Percentiles rank a stretch among this genome's conserved stretches.
Conservation (phyloP, 1,140 invertebrate genomes). For the Pemphigus obesinymphae region DNA sequence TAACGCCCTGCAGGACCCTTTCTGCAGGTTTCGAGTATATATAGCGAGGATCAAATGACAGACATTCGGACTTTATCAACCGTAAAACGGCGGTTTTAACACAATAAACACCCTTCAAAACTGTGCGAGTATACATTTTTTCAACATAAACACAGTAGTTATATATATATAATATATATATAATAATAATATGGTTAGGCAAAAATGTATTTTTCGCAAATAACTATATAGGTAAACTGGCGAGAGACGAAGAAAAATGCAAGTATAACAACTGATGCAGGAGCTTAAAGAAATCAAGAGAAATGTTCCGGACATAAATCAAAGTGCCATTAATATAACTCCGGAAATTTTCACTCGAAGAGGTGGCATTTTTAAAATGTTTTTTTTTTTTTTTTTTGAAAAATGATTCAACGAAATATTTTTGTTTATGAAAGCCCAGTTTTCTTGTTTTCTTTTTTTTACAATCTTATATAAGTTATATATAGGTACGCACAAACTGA, state of each 20-base stretch:
- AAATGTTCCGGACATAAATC: conserved; percentile 7
- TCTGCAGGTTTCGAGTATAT: no score
- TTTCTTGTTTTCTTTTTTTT: no score
- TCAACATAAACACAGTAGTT: no score
- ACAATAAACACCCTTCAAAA: background rate
- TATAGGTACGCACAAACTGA: background rate
- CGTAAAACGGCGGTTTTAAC: background rate
- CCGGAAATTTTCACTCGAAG: background rate
- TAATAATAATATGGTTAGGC: no score
- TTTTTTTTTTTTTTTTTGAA: no score
- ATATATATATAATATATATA: no score
- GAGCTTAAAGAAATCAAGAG: background rate
- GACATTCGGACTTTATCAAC: background rate
- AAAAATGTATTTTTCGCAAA: background rate
- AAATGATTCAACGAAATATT: background rate
- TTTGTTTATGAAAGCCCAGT: background rate
- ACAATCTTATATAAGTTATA: no score
- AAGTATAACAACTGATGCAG: background rate
- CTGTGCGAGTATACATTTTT: background rate
- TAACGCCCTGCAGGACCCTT: background rate
- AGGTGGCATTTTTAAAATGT: background rate
- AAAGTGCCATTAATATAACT: conserved; percentile 12
- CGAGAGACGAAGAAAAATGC: background rate
- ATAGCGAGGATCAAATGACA: no score
- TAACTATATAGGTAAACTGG: background rate